These are phyloP conservation scores for Caenorhabditis sp. DNA, from an alignment of 2,888 invertebrate genomes.

Conservation along the genomic window DNA sequence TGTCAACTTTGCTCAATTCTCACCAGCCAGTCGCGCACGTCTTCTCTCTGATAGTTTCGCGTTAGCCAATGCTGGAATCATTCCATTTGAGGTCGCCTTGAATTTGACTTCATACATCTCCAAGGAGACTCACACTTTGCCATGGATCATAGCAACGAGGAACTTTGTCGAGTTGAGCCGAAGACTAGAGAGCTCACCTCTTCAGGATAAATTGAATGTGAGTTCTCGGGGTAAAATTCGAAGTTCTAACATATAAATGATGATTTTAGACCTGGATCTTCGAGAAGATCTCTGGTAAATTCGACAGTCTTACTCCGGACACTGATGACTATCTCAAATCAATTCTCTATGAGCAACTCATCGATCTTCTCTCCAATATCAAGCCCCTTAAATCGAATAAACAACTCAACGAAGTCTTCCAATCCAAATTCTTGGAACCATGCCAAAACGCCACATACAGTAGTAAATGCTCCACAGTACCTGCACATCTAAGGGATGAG, in stretches of 20 bases:
- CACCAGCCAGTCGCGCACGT: slow-evolving; percentile 75
- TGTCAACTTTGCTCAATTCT: slow-evolving; percentile 16
- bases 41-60: slow-evolving; percentile 83
- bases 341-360: slow-evolving; percentile 14
- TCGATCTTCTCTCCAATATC: slow-evolving; percentile 30
- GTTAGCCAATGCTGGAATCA: slow-evolving; percentile 76
- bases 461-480: slow-evolving; percentile 53
- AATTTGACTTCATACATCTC: slow-evolving; percentile 42
- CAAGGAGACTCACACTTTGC: slow-evolving; percentile 6
- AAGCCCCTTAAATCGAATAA: slow-evolving; percentile 31
- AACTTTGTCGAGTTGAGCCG: slow-evolving; percentile 23
- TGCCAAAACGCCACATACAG: slow-evolving; percentile 31
- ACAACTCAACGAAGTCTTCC: slow-evolving; percentile 22
- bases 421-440: slow-evolving; percentile 18
- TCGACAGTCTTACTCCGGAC: slow-evolving; percentile 15
- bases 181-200: slow-evolving; percentile 25
- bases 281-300: slow-evolving; percentile 24
- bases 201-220: slow-evolving; percentile 36
- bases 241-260: background rate
- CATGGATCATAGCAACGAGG: slow-evolving; percentile 30
- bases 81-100: slow-evolving; percentile 72
- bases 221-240: background rate
- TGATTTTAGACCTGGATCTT: slow-evolving; percentile 26
- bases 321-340: slow-evolving; percentile 17
- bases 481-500: slow-evolving; percentile 37